phyloP scores from a whole-genome alignment of 2,797 vertebrate genomes.

The Falco rusticolus region DNA sequence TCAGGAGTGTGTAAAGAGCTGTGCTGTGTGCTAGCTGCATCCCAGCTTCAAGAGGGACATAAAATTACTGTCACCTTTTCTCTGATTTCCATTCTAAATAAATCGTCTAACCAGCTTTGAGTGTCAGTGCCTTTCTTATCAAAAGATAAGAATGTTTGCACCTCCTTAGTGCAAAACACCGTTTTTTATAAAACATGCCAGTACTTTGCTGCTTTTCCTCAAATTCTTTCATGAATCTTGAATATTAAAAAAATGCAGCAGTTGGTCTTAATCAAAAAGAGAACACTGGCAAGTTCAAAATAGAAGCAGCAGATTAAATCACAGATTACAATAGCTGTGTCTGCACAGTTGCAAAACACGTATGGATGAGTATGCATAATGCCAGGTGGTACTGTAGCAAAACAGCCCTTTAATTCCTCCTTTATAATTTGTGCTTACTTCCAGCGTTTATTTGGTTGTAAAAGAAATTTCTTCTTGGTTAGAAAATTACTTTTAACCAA shows the following conservation, averaged over 20 bases:
- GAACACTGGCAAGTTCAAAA: not conserved
- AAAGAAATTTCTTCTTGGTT: not conserved
- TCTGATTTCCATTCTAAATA: not conserved
- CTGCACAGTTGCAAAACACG: not conserved
- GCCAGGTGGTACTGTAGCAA: not conserved
- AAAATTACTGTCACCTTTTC: not conserved
- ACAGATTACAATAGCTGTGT: not conserved
- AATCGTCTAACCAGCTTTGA: not conserved
- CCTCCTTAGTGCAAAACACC: not conserved
- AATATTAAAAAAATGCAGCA: not conserved
- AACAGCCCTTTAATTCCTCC: not conserved
- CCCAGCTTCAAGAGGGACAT: not conserved
- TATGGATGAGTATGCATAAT: accelerated
- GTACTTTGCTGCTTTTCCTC: not conserved
- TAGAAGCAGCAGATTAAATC: not conserved
- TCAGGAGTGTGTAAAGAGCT: too few species aligned
- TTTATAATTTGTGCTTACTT: not conserved
- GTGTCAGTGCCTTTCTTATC: not conserved
- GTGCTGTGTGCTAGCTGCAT: not conserved
- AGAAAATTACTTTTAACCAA: not conserved
- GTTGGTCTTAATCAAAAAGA: not conserved
- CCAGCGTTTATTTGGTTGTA: not conserved
- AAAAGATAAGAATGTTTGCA: too few species aligned
- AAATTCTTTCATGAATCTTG: not conserved
- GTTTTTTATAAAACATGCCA: not conserved